Percentiles rank a stretch among this genome's conserved stretches.
phyloP scores from a whole-genome alignment of 2,113 vertebrate species.

The Todiramphus saurophagus region DNA sequence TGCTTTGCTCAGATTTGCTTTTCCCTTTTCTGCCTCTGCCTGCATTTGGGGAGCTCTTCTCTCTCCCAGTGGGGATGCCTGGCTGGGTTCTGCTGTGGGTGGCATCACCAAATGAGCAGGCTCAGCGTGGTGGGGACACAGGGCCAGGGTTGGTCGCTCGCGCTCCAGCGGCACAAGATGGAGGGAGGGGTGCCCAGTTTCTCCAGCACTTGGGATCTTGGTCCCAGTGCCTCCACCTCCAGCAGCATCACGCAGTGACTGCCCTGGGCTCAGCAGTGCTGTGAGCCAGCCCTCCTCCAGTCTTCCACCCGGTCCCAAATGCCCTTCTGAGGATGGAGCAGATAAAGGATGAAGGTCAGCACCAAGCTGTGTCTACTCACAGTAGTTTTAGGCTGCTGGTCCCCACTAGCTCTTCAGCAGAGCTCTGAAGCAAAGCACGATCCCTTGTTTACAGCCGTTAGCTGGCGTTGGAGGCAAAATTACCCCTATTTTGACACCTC shows the following conservation, averaged over 20 bases:
- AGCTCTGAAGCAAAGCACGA: background rate
- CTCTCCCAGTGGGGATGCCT: background rate
- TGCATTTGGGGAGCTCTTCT: background rate
- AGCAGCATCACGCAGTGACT: accelerated
- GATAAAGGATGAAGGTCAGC: background rate
- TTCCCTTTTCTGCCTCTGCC: background rate
- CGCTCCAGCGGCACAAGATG: too few relatives aligned
- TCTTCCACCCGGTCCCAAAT: background rate
- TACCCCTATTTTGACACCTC: slow-evolving; percentile 43
- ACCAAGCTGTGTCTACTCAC: background rate
- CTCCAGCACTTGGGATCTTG: background rate
- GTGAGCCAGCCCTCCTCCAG: background rate
- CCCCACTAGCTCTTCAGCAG: background rate
- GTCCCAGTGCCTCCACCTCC: background rate
- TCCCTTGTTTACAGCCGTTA: background rate
- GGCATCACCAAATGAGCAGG: background rate
- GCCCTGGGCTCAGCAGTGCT: background rate
- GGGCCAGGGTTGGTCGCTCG: background rate
- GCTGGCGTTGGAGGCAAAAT: background rate
- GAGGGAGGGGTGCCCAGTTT: background rate
- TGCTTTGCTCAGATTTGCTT: background rate
- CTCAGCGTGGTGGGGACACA: background rate
- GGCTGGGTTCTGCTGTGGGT: background rate
- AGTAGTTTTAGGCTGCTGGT: background rate
- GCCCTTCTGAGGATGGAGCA: background rate